Conservation (phyloP, 2,797 vertebrate species). For the Poeciliopsis turneri region DNA sequence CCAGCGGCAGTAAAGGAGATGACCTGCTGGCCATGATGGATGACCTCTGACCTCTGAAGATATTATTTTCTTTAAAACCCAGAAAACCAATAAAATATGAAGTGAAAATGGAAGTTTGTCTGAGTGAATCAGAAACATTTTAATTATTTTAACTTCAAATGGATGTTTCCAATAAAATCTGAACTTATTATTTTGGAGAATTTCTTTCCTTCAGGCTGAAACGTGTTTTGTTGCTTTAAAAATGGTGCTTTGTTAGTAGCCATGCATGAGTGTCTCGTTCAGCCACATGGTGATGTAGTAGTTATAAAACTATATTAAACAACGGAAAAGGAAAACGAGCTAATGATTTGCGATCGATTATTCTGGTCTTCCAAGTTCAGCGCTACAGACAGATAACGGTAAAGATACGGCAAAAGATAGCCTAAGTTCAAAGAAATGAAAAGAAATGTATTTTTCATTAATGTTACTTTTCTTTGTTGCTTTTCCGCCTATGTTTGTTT, state of each 20-base stretch:
- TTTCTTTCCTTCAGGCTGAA: background rate
- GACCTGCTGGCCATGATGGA: constrained; percentile 94
- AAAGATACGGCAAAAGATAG: no score
- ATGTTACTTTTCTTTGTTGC: no score
- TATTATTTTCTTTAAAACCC: background rate
- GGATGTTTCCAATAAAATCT: background rate
- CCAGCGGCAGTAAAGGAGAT: constrained; percentile 85
- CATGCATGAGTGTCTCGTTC: no score
- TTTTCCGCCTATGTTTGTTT: no score
- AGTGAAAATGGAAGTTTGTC: background rate
- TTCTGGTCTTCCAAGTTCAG: no score
- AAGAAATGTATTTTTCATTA: no score
- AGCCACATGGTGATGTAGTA: no score
- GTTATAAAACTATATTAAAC: no score
- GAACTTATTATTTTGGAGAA: background rate
- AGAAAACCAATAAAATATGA: background rate
- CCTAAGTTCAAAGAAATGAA: no score
- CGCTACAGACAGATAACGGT: no score
- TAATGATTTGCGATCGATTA: no score
- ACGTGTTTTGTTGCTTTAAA: background rate
- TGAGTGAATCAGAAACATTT: background rate
- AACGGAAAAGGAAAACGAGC: no score
- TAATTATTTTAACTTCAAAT: background rate
- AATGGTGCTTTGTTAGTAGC: background rate
- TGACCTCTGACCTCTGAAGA: constrained; percentile 75